Evolutionary conservation across 2,797 vertebrate species (phyloP).

Genomic region (Salarias fasciatus): DNA sequence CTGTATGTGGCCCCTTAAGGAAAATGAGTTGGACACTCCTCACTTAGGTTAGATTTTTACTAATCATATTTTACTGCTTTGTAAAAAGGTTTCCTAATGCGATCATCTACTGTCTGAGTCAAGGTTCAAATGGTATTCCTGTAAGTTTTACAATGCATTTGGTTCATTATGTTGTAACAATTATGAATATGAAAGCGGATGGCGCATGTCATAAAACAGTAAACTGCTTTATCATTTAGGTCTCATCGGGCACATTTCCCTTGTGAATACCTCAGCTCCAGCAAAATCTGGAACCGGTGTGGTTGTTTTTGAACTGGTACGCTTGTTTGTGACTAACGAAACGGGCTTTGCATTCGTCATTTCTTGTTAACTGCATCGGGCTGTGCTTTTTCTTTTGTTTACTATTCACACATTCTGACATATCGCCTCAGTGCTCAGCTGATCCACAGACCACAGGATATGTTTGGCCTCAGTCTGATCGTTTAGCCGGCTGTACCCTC

Average conservation of each 20-base stretch:
- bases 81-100: too few relatives aligned
- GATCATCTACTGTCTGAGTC: too few relatives aligned
- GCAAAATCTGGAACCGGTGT: neutral
- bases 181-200: too few relatives aligned
- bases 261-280: neutral
- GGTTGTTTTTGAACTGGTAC: neutral
- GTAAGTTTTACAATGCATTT: too few relatives aligned
- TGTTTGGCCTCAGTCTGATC: slow-evolving; percentile 33
- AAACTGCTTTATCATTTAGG: neutral
- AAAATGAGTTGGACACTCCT: too few relatives aligned
- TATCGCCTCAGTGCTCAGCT: slow-evolving; percentile 55
- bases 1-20: too few relatives aligned
- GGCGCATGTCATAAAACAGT: neutral
- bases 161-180: too few relatives aligned
- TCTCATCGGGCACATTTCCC: slow-evolving; percentile 1
- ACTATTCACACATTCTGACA: slow-evolving; percentile 41
- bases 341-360: neutral
- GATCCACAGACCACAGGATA: slow-evolving; percentile 59
- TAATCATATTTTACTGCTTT: too few relatives aligned
- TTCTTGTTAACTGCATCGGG: slow-evolving; percentile 41
- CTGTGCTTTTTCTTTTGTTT: slow-evolving; percentile 41
- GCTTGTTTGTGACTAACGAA: neutral
- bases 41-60: too few relatives aligned
- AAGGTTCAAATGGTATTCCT: too few relatives aligned
- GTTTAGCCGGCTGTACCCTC: slow-evolving; percentile 26